These are phyloP conservation scores for Maniola jurtina DNA, from an alignment of 1,140 invertebrate genomes.

Conservation along the genomic window DNA sequence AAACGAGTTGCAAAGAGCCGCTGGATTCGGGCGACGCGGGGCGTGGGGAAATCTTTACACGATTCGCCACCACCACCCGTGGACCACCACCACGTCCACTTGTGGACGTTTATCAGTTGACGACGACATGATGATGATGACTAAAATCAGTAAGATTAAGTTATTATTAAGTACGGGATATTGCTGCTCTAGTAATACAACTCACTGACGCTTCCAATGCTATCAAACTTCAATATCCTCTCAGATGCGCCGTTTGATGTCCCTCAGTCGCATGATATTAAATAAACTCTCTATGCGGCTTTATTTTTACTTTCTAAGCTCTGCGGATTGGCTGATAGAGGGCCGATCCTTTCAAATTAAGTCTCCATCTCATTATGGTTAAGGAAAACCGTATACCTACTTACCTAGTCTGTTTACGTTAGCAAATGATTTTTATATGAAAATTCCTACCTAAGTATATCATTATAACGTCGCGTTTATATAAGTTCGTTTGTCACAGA, in stretches of 20 bases:
- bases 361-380: constrained; percentile 39
- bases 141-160: no score
- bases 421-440: constrained; percentile 3
- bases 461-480: no score
- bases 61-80: no score
- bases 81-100: no score
- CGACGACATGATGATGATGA: no score
- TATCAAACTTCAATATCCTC: constrained; percentile 53
- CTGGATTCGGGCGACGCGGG: no score
- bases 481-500: no score
- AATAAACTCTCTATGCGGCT: constrained; percentile 47
- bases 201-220: constrained; percentile 31
- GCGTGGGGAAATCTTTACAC: no score
- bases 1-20: no score
- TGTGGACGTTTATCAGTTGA: no score
- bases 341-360: constrained; percentile 28
- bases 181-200: background rate
- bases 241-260: constrained; percentile 51
- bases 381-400: background rate
- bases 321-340: constrained; percentile 24
- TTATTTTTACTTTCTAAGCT: constrained; percentile 39
- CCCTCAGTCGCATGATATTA: constrained; percentile 44
- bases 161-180: no score
- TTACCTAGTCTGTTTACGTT: constrained; percentile 4
- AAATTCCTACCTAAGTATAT: no score